These are phyloP conservation scores for Leuciscus idus DNA, from an alignment of 2,113 vertebrate species.

Conservation along the genomic window DNA sequence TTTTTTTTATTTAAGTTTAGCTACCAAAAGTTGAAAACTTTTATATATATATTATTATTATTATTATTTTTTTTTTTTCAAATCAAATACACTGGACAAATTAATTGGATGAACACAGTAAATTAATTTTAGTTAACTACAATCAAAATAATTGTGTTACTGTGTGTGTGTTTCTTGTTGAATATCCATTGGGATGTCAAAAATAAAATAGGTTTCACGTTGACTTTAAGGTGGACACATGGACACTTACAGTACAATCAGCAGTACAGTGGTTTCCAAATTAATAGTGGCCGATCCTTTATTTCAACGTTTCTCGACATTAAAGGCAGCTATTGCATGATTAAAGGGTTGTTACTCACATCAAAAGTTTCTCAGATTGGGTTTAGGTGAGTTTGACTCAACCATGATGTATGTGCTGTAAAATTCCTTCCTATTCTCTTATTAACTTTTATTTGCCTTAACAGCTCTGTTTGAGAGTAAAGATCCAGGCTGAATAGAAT, in stretches of 20 bases:
- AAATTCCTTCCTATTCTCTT: conserved; percentile 4
- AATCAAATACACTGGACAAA: too few species aligned
- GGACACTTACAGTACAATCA: neutral
- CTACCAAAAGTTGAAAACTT: too few species aligned
- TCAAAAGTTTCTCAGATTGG: neutral
- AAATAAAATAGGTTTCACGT: neutral
- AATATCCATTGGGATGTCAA: neutral
- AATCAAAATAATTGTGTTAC: too few species aligned
- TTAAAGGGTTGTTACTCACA: neutral
- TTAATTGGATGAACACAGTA: too few species aligned
- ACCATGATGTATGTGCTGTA: neutral
- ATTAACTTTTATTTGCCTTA: neutral
- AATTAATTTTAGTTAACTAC: too few species aligned
- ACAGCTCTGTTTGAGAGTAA: conserved; percentile 3
- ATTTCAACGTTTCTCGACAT: neutral
- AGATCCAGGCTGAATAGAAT: conserved; percentile 21
- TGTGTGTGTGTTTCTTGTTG: too few species aligned
- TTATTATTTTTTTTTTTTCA: too few species aligned
- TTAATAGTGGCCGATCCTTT: neutral
- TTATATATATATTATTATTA: too few species aligned
- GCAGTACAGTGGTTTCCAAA: neutral
- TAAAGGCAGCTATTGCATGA: neutral
- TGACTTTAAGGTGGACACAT: neutral
- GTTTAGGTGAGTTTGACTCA: neutral
- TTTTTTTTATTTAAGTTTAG: too few species aligned